Conservation (phyloP, 1,140 invertebrate species). For the Sipha flava region DNA sequence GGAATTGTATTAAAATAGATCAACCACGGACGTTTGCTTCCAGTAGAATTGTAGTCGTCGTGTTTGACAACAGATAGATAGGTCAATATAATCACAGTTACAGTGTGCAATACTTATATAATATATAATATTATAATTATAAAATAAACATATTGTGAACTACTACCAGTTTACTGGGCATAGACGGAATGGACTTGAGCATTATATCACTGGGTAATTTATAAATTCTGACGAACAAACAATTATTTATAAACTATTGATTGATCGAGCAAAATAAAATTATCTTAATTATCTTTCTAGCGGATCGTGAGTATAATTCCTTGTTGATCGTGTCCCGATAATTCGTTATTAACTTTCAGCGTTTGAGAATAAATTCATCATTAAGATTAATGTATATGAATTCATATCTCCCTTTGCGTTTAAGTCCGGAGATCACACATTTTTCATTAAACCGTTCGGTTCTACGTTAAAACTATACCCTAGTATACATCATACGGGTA, state of each 20-base stretch:
- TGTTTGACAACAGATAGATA: background rate
- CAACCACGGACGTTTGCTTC: background rate
- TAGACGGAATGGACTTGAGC: background rate
- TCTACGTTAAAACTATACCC: no score
- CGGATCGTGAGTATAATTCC: background rate
- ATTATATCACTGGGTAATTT: background rate
- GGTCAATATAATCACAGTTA: background rate
- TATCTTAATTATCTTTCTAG: background rate
- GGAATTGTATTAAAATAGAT: background rate
- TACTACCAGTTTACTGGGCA: background rate
- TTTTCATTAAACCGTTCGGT: no score
- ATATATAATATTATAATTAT: background rate
- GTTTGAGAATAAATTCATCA: no score
- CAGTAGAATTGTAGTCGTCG: background rate
- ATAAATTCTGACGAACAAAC: background rate
- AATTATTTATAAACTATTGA: slow-evolving; percentile 2
- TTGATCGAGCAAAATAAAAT: background rate
- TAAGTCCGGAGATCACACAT: no score
- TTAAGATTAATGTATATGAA: no score
- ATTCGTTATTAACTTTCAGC: background rate
- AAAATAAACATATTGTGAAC: background rate
- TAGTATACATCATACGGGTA: no score
- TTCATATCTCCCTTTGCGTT: no score
- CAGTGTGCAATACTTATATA: background rate
- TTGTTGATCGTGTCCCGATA: background rate